phyloP scores from a whole-genome alignment of 2,888 invertebrate species.

The Habrosyne pyritoides region DNA sequence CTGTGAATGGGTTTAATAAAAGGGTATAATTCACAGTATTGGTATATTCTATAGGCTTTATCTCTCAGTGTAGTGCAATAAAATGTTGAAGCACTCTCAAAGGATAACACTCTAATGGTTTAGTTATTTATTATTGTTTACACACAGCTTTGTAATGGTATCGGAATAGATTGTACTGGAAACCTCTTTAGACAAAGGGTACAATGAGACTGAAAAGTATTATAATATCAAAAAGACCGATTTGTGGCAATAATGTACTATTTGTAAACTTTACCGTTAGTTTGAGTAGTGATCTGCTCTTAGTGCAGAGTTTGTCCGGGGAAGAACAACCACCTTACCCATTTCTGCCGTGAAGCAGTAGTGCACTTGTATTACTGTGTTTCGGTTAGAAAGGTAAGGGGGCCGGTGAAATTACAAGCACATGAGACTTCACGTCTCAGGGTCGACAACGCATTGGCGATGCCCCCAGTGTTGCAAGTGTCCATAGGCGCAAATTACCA shows the following conservation, averaged over 20 bases:
- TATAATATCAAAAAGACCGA: background rate
- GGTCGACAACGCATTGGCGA: too few species aligned
- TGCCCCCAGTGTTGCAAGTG: too few species aligned
- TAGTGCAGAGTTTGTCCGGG: too few species aligned
- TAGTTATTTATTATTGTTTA: slow-evolving; percentile 28
- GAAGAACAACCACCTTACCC: too few species aligned
- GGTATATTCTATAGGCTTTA: slow-evolving; percentile 18
- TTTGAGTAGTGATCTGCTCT: too few species aligned
- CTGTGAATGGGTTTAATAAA: slow-evolving; percentile 19
- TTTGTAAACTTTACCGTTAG: too few species aligned
- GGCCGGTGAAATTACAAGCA: too few species aligned
- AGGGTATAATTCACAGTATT: slow-evolving; percentile 22
- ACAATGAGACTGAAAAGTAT: background rate
- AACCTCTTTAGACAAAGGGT: background rate
- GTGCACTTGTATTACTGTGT: too few species aligned
- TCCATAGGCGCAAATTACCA: too few species aligned
- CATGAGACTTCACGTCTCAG: too few species aligned
- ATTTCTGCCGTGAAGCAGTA: too few species aligned
- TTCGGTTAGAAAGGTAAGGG: too few species aligned
- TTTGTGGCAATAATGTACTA: slow-evolving; percentile 9
- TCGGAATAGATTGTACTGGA: background rate
- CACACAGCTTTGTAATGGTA: background rate
- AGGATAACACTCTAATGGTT: slow-evolving; percentile 24
- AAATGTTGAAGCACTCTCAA: slow-evolving; percentile 26
- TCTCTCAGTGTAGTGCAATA: slow-evolving; percentile 19